Evolutionary conservation across 2,888 invertebrate species (phyloP).

Genomic region (Venusia cambrica): DNA sequence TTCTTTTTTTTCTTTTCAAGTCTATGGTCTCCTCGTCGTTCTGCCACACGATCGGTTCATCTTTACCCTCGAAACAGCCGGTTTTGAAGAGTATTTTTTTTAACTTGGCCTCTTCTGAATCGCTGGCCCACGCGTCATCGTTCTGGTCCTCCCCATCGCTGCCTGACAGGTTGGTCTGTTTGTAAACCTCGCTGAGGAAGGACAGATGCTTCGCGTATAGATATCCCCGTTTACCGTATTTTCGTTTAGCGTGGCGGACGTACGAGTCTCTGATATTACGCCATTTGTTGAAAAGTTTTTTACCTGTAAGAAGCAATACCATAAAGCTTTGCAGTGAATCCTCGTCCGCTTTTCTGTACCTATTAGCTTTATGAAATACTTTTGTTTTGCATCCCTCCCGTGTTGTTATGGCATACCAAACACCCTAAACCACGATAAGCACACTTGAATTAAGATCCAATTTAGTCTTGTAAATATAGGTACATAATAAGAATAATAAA

Average conservation of each 20-base stretch:
- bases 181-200: conserved; percentile 52
- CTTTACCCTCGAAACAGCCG: conserved; percentile 32
- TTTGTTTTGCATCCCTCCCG: no score
- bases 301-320: conserved; percentile 55
- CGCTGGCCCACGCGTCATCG: conserved; percentile 40
- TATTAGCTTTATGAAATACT: no score
- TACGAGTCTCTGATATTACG: conserved; percentile 68
- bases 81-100: conserved; percentile 35
- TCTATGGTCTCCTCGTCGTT: conserved; percentile 41
- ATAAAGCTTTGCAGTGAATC: no score
- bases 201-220: conserved; percentile 57
- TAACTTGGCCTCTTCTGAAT: conserved; percentile 39
- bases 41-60: conserved; percentile 36
- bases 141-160: conserved; percentile 44
- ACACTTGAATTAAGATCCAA: no score
- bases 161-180: conserved; percentile 39
- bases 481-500: no score
- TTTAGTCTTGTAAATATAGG: no score
- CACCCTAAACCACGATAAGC: no score
- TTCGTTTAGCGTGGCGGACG: conserved; percentile 50
- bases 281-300: conserved; percentile 63
- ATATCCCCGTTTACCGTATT: conserved; percentile 47
- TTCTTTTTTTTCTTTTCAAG: conserved; percentile 42
- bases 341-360: no score
- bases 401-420: no score